phyloP scores from a whole-genome alignment of 1,140 invertebrate genomes.

The Ptiloglossa arizonensis region DNA sequence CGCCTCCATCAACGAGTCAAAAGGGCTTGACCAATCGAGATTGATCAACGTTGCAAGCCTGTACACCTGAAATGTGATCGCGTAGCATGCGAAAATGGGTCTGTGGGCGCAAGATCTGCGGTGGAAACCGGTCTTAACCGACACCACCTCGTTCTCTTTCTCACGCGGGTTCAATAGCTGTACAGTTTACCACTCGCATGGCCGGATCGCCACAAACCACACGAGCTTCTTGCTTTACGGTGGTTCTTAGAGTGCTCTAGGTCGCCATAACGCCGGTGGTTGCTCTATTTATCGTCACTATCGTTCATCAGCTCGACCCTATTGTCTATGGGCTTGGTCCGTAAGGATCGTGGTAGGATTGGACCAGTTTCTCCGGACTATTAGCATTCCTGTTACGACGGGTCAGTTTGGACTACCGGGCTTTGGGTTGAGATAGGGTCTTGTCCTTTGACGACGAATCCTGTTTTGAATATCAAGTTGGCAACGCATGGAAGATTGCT shows the following conservation, averaged over 20 bases:
- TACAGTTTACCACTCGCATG: slow-evolving; percentile 33
- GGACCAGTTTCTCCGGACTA: slow-evolving; percentile 11
- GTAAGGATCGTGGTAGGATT: slow-evolving; percentile 18
- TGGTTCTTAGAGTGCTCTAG: slow-evolving; percentile 22
- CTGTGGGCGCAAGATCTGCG: not conserved
- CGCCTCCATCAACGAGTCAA: not conserved
- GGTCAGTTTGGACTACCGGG: slow-evolving; percentile 16
- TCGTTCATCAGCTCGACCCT: slow-evolving; percentile 4
- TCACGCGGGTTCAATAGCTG: slow-evolving; percentile 45
- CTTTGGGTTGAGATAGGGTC: not conserved
- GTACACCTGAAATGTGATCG: slow-evolving; percentile 1
- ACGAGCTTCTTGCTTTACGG: slow-evolving; percentile 46
- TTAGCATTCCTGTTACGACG: slow-evolving; percentile 20
- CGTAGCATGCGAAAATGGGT: slow-evolving; percentile 19
- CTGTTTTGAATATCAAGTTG: not conserved
- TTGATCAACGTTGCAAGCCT: not conserved
- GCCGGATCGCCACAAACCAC: slow-evolving; percentile 49
- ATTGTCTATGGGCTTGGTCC: slow-evolving; percentile 8
- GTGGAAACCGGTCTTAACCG: slow-evolving; percentile 54
- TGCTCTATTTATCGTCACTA: slow-evolving; percentile 33
- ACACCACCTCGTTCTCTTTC: slow-evolving; percentile 49
- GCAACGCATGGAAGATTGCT: not conserved
- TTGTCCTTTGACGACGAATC: not conserved
- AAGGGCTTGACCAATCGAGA: not conserved
- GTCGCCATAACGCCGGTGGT: not conserved